phyloP scores from a whole-genome alignment of 2,113 vertebrate genomes.

The Prunella himalayana region DNA sequence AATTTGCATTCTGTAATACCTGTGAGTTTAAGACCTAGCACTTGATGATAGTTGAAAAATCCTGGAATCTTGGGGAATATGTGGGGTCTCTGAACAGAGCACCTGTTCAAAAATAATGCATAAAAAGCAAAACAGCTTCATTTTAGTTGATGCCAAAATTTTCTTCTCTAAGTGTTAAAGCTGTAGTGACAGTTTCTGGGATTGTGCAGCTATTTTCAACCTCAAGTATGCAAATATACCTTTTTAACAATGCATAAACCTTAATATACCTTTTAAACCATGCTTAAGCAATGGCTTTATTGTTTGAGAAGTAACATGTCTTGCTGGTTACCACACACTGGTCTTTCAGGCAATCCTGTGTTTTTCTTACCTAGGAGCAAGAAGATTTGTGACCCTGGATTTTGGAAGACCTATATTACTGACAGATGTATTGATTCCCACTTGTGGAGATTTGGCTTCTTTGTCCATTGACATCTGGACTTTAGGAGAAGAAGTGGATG shows the following conservation, averaged over 20 bases:
- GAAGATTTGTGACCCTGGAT: conserved; percentile 95
- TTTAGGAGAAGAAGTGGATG: conserved; percentile 96
- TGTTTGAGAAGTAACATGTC: background rate
- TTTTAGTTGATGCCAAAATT: background rate
- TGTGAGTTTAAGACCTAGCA: background rate
- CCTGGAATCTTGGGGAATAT: background rate
- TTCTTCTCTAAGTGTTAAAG: background rate
- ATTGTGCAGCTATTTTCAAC: background rate
- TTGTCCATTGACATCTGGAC: conserved; percentile 99
- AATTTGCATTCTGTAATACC: background rate
- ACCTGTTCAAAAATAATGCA: background rate
- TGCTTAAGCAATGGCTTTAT: background rate
- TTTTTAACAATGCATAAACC: background rate
- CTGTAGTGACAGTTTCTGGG: background rate
- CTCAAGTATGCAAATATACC: background rate
- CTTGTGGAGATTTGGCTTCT: conserved; percentile 93
- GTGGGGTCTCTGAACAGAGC: background rate
- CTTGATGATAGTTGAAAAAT: background rate
- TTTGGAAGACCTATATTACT: conserved; percentile 93
- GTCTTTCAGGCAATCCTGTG: background rate
- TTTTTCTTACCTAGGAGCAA: conserved; percentile 79
- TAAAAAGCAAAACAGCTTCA: background rate
- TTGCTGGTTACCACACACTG: background rate
- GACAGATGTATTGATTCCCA: conserved; percentile 94
- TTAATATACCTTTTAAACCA: background rate